Evolutionary conservation across 2,888 invertebrate species (phyloP).

Genomic region (Isoperla grammatica): DNA sequence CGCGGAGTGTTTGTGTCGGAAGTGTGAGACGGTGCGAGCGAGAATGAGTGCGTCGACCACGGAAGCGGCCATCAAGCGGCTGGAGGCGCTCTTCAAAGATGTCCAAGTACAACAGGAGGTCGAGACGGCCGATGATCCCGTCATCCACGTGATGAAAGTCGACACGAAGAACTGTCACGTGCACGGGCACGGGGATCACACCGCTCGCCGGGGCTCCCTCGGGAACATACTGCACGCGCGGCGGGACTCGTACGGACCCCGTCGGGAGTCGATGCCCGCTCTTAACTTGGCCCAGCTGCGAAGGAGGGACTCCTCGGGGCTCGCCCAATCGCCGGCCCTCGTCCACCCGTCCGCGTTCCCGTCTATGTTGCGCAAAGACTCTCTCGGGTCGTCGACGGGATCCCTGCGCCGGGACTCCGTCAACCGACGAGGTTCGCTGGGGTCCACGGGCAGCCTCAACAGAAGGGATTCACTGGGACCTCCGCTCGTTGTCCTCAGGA

Average conservation of each 20-base stretch:
- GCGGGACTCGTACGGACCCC: constrained; percentile 48
- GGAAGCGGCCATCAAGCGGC: constrained; percentile 61
- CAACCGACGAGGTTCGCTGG: constrained; percentile 33
- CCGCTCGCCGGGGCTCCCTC: constrained; percentile 53
- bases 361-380: constrained; percentile 57
- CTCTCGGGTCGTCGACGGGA: constrained; percentile 43
- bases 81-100: constrained; percentile 66
- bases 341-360: constrained; percentile 69
- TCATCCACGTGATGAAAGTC: constrained; percentile 51
- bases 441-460: constrained; percentile 17
- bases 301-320: constrained; percentile 12
- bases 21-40: constrained; percentile 1
- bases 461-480: background rate
- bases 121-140: constrained; percentile 29
- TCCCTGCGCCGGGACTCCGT: constrained; percentile 36
- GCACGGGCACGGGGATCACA: constrained; percentile 53
- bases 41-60: constrained; percentile 22
- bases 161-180: constrained; percentile 62
- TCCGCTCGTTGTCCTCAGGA: constrained; percentile 1
- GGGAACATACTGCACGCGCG: constrained; percentile 51
- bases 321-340: constrained; percentile 36
- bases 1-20: constrained; percentile 1
- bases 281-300: constrained; percentile 33
- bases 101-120: constrained; percentile 52
- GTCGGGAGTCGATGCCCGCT: constrained; percentile 47